Percentiles rank a stretch among this genome's conserved stretches.
Evolutionary conservation across 2,113 vertebrate species (phyloP).

Genomic region (Clarias macrocephalus): DNA sequence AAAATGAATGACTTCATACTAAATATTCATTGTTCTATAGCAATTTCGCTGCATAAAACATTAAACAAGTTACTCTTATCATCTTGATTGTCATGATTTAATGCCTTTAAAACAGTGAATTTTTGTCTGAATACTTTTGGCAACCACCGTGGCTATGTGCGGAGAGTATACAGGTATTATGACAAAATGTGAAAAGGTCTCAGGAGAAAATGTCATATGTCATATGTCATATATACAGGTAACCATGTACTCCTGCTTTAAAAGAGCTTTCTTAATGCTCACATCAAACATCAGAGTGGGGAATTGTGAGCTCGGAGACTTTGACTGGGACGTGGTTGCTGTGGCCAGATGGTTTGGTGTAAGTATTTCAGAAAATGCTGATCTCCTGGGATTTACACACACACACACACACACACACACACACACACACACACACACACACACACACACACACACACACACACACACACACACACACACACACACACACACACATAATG

Average conservation of each 20-base stretch:
- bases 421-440: no score
- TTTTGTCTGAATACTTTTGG: neutral
- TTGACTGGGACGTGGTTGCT: neutral
- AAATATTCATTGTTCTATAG: no score
- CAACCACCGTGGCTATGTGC: neutral
- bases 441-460: no score
- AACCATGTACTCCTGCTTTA: neutral
- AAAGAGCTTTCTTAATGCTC: neutral
- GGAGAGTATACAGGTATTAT: neutral
- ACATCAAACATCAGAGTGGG: neutral
- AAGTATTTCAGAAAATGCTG: neutral
- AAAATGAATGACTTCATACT: no score
- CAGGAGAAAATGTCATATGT: neutral
- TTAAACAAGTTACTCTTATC: no score
- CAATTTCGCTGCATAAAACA: no score
- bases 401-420: neutral
- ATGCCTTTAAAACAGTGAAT: no score
- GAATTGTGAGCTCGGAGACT: neutral
- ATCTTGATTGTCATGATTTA: no score
- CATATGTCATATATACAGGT: neutral
- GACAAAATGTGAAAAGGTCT: neutral
- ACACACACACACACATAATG: no score
- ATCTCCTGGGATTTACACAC: neutral
- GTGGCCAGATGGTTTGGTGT: neutral
- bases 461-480: no score